phyloP scores from a whole-genome alignment of 2,797 vertebrate species.

The Nannoperca australis region DNA sequence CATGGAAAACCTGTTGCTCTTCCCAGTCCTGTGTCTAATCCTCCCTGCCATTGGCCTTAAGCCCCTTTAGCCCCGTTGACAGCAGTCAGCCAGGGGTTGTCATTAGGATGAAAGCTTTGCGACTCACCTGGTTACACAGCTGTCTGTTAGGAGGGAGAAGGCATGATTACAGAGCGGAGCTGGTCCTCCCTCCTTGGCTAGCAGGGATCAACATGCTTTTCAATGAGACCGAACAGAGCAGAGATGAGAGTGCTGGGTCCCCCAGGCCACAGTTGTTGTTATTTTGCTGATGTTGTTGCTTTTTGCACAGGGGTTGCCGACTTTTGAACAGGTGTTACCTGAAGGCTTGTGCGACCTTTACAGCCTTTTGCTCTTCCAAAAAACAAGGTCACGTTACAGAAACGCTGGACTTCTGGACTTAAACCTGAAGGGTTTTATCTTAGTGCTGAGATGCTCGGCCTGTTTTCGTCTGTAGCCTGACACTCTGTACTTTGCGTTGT shows the following conservation, averaged over 20 bases:
- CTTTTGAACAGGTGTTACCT: conserved; percentile 63
- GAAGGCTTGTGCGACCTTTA: conserved; percentile 4
- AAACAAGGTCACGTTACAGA: conserved; percentile 19
- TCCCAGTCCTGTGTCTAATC: conserved; percentile 67
- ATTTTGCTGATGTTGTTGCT: conserved; percentile 41
- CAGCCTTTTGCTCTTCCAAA: neutral
- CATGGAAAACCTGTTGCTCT: conserved; percentile 62
- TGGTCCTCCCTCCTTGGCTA: conserved; percentile 38
- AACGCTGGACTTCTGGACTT: neutral
- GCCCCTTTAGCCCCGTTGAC: conserved; percentile 62
- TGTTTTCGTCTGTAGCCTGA: conserved; percentile 6
- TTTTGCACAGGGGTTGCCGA: neutral
- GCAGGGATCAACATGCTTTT: conserved; percentile 53
- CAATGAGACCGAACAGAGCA: conserved; percentile 17
- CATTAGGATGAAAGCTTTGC: conserved; percentile 81
- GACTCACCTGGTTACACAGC: conserved; percentile 83
- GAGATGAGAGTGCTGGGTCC: conserved; percentile 56
- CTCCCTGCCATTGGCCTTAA: conserved; percentile 66
- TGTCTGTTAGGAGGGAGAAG: conserved; percentile 64
- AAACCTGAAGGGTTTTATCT: conserved; percentile 32
- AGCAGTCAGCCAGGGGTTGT: conserved; percentile 76
- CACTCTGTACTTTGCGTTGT: neutral
- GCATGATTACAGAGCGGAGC: conserved; percentile 75
- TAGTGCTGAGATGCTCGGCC: conserved; percentile 14
- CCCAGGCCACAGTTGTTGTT: conserved; percentile 27